Base-by-base conservation (phyloP, 2,113 vertebrate species). In the Gila orcuttii region DNA sequence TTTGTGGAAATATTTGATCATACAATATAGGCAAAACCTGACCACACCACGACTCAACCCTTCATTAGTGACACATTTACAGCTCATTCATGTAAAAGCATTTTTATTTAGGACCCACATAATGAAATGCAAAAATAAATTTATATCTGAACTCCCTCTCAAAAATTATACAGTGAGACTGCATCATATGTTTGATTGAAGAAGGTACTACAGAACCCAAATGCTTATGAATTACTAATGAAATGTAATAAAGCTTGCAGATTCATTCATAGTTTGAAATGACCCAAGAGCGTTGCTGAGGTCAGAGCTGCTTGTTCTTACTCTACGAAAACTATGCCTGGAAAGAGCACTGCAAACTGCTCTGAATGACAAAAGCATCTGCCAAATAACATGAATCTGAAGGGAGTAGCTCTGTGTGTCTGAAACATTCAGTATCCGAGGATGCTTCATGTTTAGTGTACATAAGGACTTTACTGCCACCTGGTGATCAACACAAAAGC, bases 211-310 rank as follows among this genome's bases (percentile, higher is more conserved):
- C 76, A 36, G 28, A 36, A 39, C 1, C 11, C 33, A 59, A 59
- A 59, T 79, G 76, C 19, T 59, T 6, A 79, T 78, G 28, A 23
- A 59, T 78, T 57, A 78, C 31, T 59, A 36, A 59, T 59, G 21
- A 79, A 13, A 2, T 3, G 1, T 79, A 79, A 59, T 39, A 8
- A 59, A 19, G 47, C 25, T 69, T 21, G 66, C 57, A 59, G 21
- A 59, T 73, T 73, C 36, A 73, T 73, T 73, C 3, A 11, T 4
- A 73, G 31, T 13, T 74, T 39, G 23, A 74, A 74, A 45, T 45
- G 73, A 50, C 39, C 5, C 42, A 23, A 23, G 28, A 77, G 50
- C 10, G 15, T 19, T 52, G 5, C 28, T 7, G 21, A 42, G 42
- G 71, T 47, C 23, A 45, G 11, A 74, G 10, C 23, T 4, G 6